phyloP scores from a whole-genome alignment of 2,113 vertebrate genomes.

The Perca schrenkii region DNA sequence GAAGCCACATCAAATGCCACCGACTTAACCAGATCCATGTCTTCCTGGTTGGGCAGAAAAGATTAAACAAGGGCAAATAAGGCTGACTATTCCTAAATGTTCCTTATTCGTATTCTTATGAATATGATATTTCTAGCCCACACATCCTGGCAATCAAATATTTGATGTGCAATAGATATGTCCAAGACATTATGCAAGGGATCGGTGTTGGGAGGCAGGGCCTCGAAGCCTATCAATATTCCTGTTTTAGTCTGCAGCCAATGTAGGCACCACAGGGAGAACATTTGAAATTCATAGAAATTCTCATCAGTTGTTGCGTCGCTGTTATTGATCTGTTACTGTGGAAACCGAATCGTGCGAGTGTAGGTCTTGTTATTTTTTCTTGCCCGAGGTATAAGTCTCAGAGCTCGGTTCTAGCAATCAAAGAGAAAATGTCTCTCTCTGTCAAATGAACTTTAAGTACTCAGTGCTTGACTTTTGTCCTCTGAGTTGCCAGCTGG shows the following conservation, averaged over 20 bases:
- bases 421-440: conserved; percentile 46
- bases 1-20: conserved; percentile 58
- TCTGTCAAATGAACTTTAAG: conserved; percentile 58
- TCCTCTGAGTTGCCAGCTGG: conserved; percentile 60
- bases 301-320: conserved; percentile 71
- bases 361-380: conserved; percentile 28
- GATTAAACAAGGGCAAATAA: conserved; percentile 46
- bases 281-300: conserved; percentile 81
- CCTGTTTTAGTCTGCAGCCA: conserved; percentile 64
- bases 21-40: conserved; percentile 45
- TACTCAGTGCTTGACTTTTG: conserved; percentile 58
- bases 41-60: conserved; percentile 40
- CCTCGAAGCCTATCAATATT: conserved; percentile 68
- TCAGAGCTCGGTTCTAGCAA: conserved; percentile 33
- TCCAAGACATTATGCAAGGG: conserved; percentile 39
- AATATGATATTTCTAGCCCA: conserved; percentile 19
- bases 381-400: conserved; percentile 38
- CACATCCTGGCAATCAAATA: not conserved
- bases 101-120: conserved; percentile 25
- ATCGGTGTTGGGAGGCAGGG: conserved; percentile 38
- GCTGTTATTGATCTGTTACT: conserved; percentile 75
- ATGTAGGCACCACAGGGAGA: conserved; percentile 52
- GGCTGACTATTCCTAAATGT: conserved; percentile 7
- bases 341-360: conserved; percentile 50
- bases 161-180: conserved; percentile 22